Evolutionary conservation across 2,113 vertebrate species (phyloP), one percentile per base, ranked within the genome.

Genomic region (Hippoglossus stenolepis): DNA sequence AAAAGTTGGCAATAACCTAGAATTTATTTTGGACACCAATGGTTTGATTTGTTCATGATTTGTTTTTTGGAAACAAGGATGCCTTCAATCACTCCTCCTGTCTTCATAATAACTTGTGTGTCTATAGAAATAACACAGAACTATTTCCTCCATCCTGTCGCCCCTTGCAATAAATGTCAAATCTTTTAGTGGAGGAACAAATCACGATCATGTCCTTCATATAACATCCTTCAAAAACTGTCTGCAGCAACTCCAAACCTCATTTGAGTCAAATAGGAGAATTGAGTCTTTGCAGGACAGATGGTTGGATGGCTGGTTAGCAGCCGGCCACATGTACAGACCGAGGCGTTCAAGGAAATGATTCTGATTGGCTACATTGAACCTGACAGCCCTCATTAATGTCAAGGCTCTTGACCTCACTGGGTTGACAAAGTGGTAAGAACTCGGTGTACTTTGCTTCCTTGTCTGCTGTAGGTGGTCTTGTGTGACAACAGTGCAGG

Each of bases 221-320:
- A 17, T 2, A 26, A 53, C 12, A 51, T 68, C n/a, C 51, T 21
- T 63, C 31, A 31, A 31, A 31, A 31, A 23, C 7, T 18, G 11
- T 31, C 40, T 43, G 24, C 20, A 66, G 26, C 11, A 26, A 45
- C 2, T 20, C 13, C 0, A 58, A 24, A 49, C 4, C 9, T 56
- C 9, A 43, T 20, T 6, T 3, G 6, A 61, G 53, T n/a, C 2
- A 70, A 58, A 18, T 14, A 12, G 15, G 2, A 79, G 10, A 70
- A 51, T 38, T 13, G 2, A 35, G 60, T 23, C 17, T 51, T 15
- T 10, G 24, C 20, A 65, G 62, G 15, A 51, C 70, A 88, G 77
- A 83, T 85, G 86, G 80, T 53, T 13, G 4, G 62, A 83, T 85
- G 86, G 77, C 38, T n/a, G 4, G 62, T 68, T 58, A 81, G 23